phyloP scores from a whole-genome alignment of 1,140 invertebrate species.

The Drosophila prosaltans region DNA sequence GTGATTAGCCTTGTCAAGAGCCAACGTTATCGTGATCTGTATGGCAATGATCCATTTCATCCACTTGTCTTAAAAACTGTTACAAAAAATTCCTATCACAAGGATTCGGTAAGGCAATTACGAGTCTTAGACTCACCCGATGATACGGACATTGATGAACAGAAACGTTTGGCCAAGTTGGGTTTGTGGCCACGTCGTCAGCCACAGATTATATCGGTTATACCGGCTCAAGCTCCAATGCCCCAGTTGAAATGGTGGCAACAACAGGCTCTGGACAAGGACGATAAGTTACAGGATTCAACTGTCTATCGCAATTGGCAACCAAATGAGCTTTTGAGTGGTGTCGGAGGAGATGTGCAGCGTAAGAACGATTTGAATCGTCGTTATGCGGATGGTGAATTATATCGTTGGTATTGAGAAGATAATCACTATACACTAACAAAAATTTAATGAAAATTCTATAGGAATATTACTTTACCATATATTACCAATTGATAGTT shows the following conservation, averaged over 20 bases:
- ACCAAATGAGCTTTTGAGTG: constrained; percentile 41
- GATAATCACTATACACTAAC: too few species aligned
- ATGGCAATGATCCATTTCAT: constrained; percentile 78
- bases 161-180: constrained; percentile 62
- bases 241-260: constrained; percentile 69
- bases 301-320: constrained; percentile 64
- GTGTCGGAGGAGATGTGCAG: constrained; percentile 55
- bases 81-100: not conserved
- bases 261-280: constrained; percentile 50
- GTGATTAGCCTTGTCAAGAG: constrained; percentile 64
- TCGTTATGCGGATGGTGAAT: constrained; percentile 53
- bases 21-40: constrained; percentile 62
- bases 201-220: constrained; percentile 63
- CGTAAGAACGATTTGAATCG: constrained; percentile 64
- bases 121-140: constrained; percentile 46
- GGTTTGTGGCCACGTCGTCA: constrained; percentile 54
- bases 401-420: constrained; percentile 41
- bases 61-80: constrained; percentile 27
- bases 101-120: constrained; percentile 36
- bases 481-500: too few species aligned
- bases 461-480: too few species aligned
- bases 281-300: constrained; percentile 47
- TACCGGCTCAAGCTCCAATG: constrained; percentile 46
- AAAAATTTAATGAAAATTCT: too few species aligned
- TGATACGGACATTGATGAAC: constrained; percentile 65